These are phyloP conservation scores for Centropyge bicolor DNA, from an alignment of 2,797 vertebrate species.

Conservation along the genomic window DNA sequence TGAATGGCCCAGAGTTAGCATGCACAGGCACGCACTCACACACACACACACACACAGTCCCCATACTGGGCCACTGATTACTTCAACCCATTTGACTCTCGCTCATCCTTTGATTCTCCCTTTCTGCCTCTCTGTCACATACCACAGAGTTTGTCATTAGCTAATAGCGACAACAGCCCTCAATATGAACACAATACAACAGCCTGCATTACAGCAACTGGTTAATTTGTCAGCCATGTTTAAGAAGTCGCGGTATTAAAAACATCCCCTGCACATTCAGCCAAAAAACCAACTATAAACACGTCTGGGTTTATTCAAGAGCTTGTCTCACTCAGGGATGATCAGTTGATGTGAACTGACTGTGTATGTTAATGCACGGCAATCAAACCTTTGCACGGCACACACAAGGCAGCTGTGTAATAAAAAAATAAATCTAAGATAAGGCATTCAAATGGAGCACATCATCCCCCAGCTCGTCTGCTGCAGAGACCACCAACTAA, in stretches of 20 bases:
- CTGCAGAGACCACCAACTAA: slow-evolving; percentile 79
- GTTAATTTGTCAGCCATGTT: slow-evolving; percentile 51
- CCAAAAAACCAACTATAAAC: slow-evolving; percentile 40
- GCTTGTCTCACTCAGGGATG: slow-evolving; percentile 37
- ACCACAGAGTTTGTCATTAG: slow-evolving; percentile 80
- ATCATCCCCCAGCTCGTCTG: slow-evolving; percentile 75
- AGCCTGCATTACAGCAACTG: slow-evolving; percentile 44
- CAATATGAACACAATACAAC: slow-evolving; percentile 58
- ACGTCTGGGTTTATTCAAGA: slow-evolving; percentile 35
- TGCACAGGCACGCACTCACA: slow-evolving; percentile 47
- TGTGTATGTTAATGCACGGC: slow-evolving; percentile 62
- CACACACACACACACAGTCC: slow-evolving; percentile 51
- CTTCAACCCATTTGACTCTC: slow-evolving; percentile 82
- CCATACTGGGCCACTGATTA: slow-evolving; percentile 76
- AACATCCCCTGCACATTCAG: slow-evolving; percentile 30
- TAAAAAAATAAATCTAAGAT: slow-evolving; percentile 70
- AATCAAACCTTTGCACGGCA: slow-evolving; percentile 64
- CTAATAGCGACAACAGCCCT: slow-evolving; percentile 74
- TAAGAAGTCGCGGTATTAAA: slow-evolving; percentile 44
- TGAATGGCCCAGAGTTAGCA: slow-evolving; percentile 81
- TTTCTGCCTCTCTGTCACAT: slow-evolving; percentile 74
- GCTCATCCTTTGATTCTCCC: slow-evolving; percentile 77
- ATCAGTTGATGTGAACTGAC: slow-evolving; percentile 39
- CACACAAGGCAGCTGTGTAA: slow-evolving; percentile 58
- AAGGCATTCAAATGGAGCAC: slow-evolving; percentile 77